Base-by-base conservation (phyloP, 2,113 vertebrate genomes). In the Archilochus colubris region DNA sequence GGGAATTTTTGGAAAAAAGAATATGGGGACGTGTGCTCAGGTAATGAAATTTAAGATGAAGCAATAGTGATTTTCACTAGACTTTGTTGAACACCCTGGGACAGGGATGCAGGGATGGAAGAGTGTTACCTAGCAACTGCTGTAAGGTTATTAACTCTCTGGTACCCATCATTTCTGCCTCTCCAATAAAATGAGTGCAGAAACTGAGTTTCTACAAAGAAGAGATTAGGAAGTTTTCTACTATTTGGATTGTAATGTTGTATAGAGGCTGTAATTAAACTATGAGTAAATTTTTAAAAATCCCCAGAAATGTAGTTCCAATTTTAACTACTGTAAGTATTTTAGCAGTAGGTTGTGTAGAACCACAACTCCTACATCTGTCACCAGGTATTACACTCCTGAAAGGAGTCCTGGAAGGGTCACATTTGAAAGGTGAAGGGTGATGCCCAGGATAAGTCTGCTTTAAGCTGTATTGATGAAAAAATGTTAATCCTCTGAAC, bases 111-210 rank as follows among this genome's bases (percentile, higher is more conserved):
- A 73, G 67, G 38, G 72, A 70, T 94, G 72, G 63, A 21, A 70
- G 83, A 79, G 25, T 21, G 91, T 95, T 94, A 93, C 91, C 88
- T 95, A 93, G 94, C 91, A 95, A 94, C 95, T 80, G 62, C 61
- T 87, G 57, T 58, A 86, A 83, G 66, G 46, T 74, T 55, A 14
- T 88, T 92, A 86, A 91, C 84, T 85, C 70, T 44, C 84, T 82
- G 40, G 5, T 73, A 63, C 16, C 36, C 20, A 15, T 73, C 58
- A 7, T 78, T 68, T 73, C 46, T 86, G 30, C 44, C 5, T 89
- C 5, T 54, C 11, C 16, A 50, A 2, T 15, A 79, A 75, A 51
- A 7, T 12, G 8, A 64, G 22, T 16, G 5, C 28, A 57, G 36
- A 72, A 91, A 31, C 31, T 79, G 44, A 84, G 76, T 86, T 86